phyloP scores from a whole-genome alignment of 2,888 invertebrate species.

The Cotesia congregata region DNA sequence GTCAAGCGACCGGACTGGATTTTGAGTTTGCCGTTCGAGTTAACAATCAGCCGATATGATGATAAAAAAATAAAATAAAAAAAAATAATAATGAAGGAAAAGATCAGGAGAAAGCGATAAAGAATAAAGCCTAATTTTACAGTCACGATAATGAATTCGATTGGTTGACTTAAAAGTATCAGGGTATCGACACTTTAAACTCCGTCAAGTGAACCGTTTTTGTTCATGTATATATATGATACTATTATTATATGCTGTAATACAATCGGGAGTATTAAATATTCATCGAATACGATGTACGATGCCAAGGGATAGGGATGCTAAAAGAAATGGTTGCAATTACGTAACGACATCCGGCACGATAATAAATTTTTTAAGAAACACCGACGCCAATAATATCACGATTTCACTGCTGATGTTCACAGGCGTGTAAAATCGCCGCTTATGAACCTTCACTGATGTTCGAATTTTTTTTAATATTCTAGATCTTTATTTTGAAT shows the following conservation, averaged over 20 bases:
- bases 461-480: neutral
- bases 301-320: slow-evolving; percentile 11
- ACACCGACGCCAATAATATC: slow-evolving; percentile 14
- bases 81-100: neutral
- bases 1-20: slow-evolving; percentile 8
- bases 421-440: neutral
- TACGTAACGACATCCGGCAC: slow-evolving; percentile 42
- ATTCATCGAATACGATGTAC: slow-evolving; percentile 26
- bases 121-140: slow-evolving; percentile 23
- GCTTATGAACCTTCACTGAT: neutral
- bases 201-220: slow-evolving; percentile 27
- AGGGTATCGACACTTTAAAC: slow-evolving; percentile 37
- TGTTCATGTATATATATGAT: neutral
- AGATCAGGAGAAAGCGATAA: neutral
- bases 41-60: slow-evolving; percentile 26
- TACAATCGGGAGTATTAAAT: slow-evolving; percentile 39
- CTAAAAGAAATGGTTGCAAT: slow-evolving; percentile 40
- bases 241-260: neutral
- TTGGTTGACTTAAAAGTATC: neutral
- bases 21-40: slow-evolving; percentile 12
- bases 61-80: slow-evolving; percentile 15
- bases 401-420: neutral
- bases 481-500: too few relatives aligned
- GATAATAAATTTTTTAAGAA: slow-evolving; percentile 40
- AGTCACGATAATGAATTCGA: slow-evolving; percentile 36